phyloP scores from a whole-genome alignment of 2,888 invertebrate genomes.

The Standfussiana lucernea region DNA sequence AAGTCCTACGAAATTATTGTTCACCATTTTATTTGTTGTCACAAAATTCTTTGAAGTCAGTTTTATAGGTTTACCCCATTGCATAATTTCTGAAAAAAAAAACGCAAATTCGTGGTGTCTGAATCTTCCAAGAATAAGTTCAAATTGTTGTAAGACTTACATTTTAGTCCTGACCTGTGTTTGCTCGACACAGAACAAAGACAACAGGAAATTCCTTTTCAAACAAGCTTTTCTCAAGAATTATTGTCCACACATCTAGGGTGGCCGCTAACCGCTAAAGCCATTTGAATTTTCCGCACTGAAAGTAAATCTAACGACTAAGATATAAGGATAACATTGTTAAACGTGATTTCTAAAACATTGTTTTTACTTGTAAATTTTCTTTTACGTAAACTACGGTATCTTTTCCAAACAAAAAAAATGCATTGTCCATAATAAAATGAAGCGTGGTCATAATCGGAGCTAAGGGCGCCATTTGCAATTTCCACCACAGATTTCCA shows the following conservation, averaged over 20 bases:
- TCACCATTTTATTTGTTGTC: conserved; percentile 36
- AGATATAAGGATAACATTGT: not conserved
- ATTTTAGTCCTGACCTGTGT: conserved; percentile 5
- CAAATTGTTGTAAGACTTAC: not conserved
- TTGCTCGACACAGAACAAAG: not conserved
- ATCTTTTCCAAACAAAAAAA: not conserved
- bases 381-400: not conserved
- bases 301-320: not conserved
- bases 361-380: not conserved
- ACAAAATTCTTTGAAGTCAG: conserved; percentile 2
- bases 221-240: conserved; percentile 30
- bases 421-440: not conserved
- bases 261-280: not conserved
- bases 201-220: conserved; percentile 11
- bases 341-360: not conserved
- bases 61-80: not conserved
- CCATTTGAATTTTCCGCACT: not conserved
- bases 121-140: not conserved
- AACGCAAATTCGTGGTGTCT: not conserved
- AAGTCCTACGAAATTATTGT: conserved; percentile 38
- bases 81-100: not conserved
- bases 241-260: conserved; percentile 1
- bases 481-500: not conserved
- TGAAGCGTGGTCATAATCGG: not conserved
- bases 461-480: not conserved